Evolutionary conservation across 2,797 vertebrate genomes (phyloP), one percentile per base, ranked within the genome.

Genomic region (Enteromius argenteus): DNA sequence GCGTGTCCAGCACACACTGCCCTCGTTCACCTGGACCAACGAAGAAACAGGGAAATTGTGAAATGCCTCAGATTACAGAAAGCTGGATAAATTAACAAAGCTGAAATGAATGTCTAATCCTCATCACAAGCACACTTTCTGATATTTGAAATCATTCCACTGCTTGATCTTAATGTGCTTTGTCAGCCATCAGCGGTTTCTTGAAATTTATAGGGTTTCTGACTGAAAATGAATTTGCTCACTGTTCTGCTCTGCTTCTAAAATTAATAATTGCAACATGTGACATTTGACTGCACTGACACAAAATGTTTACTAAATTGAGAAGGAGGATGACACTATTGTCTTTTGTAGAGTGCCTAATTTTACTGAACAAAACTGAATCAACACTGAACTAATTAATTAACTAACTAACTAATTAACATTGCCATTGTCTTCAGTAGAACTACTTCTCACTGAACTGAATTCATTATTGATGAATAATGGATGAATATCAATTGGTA

Each of bases 1-100:
- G 97, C 0, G 98, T 99, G 86, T 98, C 98, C 88, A 99, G 94
- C 92, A 99, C 96, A 92, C 98, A 99, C 89, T 99, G 98, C 42
- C 98, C 98, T 71, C 98, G 94, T 86, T 99, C 98, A 86, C 98
- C 98, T 99, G 91, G 7, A 84, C 39, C 10, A 62, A 78, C 13
- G 17, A 72, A 56, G 21, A 71, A 80, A 56, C 35, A 37, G 35
- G 10, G 60, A 64, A 79, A 23, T 39, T 1, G 7, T 60, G 13
- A 42, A 77, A 79, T 46, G 58, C 32, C n/a, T 79, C 5, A 77
- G 75, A 77, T 72, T 64, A 46, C 30, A 81, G 58, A 37, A 68
- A 68, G n/a, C 27, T 42, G 68, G 58, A 39, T 37, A 68, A 62
- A 42, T n/a, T n/a, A 19, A 19, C 39, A 35, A 7, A 42, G 4